Evolutionary conservation across 2,797 vertebrate genomes (phyloP), one percentile per base, ranked within the genome.

Genomic region (Brachymystax lenok): DNA sequence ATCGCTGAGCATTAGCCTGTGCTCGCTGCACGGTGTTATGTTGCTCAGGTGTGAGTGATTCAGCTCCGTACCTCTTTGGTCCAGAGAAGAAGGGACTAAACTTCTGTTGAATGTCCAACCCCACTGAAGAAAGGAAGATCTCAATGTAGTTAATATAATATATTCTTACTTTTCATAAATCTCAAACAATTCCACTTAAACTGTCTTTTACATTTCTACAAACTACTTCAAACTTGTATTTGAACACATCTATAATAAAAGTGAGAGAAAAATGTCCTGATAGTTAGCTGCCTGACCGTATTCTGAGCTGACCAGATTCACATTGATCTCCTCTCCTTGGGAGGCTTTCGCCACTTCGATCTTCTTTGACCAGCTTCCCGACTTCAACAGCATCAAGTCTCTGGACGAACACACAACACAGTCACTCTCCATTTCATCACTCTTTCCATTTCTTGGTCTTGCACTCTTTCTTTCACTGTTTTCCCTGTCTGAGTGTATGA

Each of bases 271-370:
- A 46, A 46, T 46, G 40, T 13, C 40, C 10, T 14, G 12, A 28
- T 68, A 30, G 16, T 68, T 35, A 17, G 66, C 19, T 40, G 69
- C 70, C 82, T 68, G n/a, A 99, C 98, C 97, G 75, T 96, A 99
- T 86, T 98, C 96, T 90, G 97, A 98, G 90, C 97, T 99, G 87
- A 99, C 96, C 85, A 99, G 90, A 93, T 97, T 94, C 89, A 98
- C 88, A 87, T 91, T 96, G 85, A 99, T 92, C 73, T 97, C 95
- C 73, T 96, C 94, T 91, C 96, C 96, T 81, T 91, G 92, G 14
- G 91, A 84, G 83, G 94, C 85, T 92, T 95, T 96, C 67, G 82
- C 85, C 74, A 99, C 95, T 80, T 97, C 95, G 74, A 97, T 93
- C 92, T 96, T 99, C 92, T 95, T 99, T 0, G 88, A 91, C 97